phyloP scores from a whole-genome alignment of 2,888 invertebrate genomes.

The Shargacucullia verbasci region DNA sequence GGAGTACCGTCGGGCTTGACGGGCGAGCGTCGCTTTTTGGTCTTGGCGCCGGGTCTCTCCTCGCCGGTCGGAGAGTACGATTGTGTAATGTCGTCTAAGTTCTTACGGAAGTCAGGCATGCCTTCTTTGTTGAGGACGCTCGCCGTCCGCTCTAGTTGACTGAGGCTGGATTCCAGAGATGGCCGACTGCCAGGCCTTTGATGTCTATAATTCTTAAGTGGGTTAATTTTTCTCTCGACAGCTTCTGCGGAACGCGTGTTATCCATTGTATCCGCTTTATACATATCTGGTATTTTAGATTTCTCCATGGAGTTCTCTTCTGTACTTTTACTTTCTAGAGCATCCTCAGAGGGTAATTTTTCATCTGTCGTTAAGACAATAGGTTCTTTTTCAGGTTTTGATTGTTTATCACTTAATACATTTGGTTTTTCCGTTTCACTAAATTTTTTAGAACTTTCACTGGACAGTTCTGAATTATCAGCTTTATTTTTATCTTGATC shows the following conservation, averaged over 20 bases:
- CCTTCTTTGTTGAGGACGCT: conserved; percentile 82
- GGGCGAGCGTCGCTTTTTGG: conserved; percentile 83
- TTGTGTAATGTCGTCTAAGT: conserved; percentile 86
- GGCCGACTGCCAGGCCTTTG: conserved; percentile 76
- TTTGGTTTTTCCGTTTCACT: conserved; percentile 52
- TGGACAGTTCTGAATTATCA: conserved; percentile 43
- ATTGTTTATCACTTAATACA: conserved; percentile 51
- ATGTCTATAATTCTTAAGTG: conserved; percentile 86
- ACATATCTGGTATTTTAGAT: conserved; percentile 49
- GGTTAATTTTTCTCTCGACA: conserved; percentile 80
- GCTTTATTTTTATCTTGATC: conserved; percentile 32
- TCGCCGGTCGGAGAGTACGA: conserved; percentile 83
- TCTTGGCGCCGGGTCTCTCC: conserved; percentile 72
- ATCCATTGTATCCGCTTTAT: conserved; percentile 51
- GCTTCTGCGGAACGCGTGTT: conserved; percentile 61
- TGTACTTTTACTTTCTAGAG: conserved; percentile 70
- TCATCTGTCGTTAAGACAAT: conserved; percentile 83
- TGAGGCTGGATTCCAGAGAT: conserved; percentile 81
- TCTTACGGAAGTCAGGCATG: conserved; percentile 83
- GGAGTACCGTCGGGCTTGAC: conserved; percentile 67
- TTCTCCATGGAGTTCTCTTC: conserved; percentile 62
- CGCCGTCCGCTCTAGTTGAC: conserved; percentile 82
- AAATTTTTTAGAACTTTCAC: background rate
- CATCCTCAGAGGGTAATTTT: conserved; percentile 80
- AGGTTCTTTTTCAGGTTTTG: conserved; percentile 59